Evolutionary conservation across 2,113 vertebrate genomes (phyloP).

Genomic region (Leiothrix lutea): DNA sequence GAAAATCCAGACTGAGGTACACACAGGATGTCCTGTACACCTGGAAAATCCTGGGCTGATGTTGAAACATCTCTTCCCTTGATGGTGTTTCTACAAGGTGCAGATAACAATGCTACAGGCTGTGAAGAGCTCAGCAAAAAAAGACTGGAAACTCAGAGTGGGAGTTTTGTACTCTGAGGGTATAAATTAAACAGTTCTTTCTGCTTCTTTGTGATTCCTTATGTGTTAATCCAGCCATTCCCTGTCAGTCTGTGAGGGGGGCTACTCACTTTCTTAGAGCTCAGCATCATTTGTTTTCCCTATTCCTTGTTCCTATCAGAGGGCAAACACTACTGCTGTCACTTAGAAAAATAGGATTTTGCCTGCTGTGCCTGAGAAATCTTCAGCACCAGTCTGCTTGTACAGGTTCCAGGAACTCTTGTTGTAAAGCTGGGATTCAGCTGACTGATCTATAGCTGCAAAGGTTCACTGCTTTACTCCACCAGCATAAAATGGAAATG

Average conservation of each 20-base stretch:
- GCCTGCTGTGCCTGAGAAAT: slow-evolving; percentile 45
- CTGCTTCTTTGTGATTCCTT: background rate
- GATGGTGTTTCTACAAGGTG: background rate
- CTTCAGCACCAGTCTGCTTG: slow-evolving; percentile 14
- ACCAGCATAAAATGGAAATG: slow-evolving; percentile 72
- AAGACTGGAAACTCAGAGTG: background rate
- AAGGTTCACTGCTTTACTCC: slow-evolving; percentile 63
- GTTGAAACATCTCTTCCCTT: background rate
- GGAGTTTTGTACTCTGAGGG: background rate
- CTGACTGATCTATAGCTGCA: slow-evolving; percentile 54
- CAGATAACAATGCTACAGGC: background rate
- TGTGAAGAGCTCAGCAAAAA: background rate
- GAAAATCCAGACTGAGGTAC: background rate
- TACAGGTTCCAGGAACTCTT: slow-evolving; percentile 41
- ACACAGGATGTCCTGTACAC: background rate
- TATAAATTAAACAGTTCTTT: background rate
- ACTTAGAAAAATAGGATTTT: slow-evolving; percentile 56
- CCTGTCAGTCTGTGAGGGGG: background rate
- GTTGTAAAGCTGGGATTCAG: slow-evolving; percentile 44
- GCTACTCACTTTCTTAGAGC: background rate
- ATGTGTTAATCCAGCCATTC: background rate
- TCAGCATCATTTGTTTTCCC: slow-evolving; percentile 38
- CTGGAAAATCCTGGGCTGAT: background rate
- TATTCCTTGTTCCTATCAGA: slow-evolving; percentile 21
- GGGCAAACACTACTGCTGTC: slow-evolving; percentile 34